Base-by-base conservation (phyloP, 37 sponge, comb jelly and placozoan genomes). In the Ianthella basta region DNA sequence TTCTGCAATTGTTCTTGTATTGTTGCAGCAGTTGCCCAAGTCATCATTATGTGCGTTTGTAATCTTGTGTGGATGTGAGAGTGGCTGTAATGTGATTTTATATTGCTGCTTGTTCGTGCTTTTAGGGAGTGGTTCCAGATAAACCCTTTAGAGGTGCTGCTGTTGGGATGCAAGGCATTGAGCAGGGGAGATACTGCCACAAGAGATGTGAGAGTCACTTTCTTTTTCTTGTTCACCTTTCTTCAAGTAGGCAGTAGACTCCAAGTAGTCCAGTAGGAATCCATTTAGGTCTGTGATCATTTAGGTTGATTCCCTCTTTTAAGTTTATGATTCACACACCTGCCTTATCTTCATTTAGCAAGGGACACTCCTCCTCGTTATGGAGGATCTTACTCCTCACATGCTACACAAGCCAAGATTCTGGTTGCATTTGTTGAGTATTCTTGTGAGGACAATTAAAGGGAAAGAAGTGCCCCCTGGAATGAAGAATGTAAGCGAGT, bases 71-170 rank as follows among this genome's bases (percentile, higher is more conserved):
- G 63, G 3, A 6, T 61, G 27, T 61, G 27, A 6, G 4, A 61
- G n/a, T 4, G 25, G 3, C 24, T 79, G 80, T 44, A 23, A 8
- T 55, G 1, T 24, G 27, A 25, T 50, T 2, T 30, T 2, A 4
- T 24, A 4, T 67, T 82, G n/a, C 53, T 50, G 79, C 72, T 34
- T 34, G 37, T 50, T 4, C 4, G 10, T 80, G 40, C 56, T n/a
- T n/a, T n/a, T n/a, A 94, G 95, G 78, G 95, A 94, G 37, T 94
- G 95, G 95, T 94, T 91, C 60, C 69, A 86, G 19, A 84, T 94
- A 36, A 94, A 94, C 30, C 95, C 95, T 20, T 78, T 91, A 19
- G 95, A 94, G 83, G 88, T 94, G 75, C 69, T 94, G 14, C 85
- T 94, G 16, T 60, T 94, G 27, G 95, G 90, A 15, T 79, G 85